These are phyloP conservation scores for Sitobion miscanthi DNA, from an alignment of 1,140 invertebrate species.

Conservation along the genomic window DNA sequence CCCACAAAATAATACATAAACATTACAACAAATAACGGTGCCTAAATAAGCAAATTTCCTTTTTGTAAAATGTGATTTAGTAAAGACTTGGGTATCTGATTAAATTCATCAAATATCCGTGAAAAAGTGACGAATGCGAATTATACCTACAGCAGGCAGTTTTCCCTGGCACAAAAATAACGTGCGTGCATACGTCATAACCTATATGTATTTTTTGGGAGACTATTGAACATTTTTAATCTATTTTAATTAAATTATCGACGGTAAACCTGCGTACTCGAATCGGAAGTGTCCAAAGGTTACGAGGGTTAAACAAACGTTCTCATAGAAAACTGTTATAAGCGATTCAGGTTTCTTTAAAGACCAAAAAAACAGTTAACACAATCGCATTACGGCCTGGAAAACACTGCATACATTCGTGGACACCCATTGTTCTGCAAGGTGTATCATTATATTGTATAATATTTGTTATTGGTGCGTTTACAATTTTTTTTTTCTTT, in stretches of 20 bases:
- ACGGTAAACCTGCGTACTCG: conserved; percentile 1
- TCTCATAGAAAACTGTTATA: conserved; percentile 9
- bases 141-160: neutral
- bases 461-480: conserved; percentile 23
- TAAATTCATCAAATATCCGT: neutral
- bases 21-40: neutral
- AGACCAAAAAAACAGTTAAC: conserved; percentile 21
- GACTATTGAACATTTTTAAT: neutral
- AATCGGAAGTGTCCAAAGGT: conserved; percentile 42
- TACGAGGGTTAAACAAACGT: neutral
- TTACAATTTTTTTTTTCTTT: conserved; percentile 34
- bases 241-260: conserved; percentile 27
- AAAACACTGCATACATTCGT: conserved; percentile 28
- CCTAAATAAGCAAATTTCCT: neutral
- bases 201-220: neutral
- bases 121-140: neutral
- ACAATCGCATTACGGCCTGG: conserved; percentile 27
- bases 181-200: neutral
- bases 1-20: neutral
- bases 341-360: conserved; percentile 6
- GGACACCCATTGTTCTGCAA: conserved; percentile 39
- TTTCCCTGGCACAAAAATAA: neutral
- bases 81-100: too few relatives aligned
- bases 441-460: conserved; percentile 35
- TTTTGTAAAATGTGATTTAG: neutral